These are phyloP conservation scores for Plagodis dolabraria DNA, from an alignment of 2,888 invertebrate species.

Conservation along the genomic window DNA sequence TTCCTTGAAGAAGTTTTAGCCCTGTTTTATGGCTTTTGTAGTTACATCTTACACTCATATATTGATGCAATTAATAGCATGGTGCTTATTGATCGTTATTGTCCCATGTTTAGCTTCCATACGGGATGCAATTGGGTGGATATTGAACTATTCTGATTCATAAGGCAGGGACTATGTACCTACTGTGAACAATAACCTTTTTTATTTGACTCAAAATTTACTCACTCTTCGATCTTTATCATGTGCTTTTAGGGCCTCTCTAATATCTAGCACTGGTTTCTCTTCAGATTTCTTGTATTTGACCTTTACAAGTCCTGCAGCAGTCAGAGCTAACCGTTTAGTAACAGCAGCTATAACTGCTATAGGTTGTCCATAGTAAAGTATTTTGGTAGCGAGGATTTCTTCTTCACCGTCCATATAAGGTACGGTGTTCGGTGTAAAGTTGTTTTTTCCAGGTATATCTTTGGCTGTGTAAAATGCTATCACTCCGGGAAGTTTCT, in stretches of 20 bases:
- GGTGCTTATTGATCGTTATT: no score
- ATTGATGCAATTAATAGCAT: no score
- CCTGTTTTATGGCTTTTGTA: no score
- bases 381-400: slow-evolving; percentile 81
- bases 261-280: slow-evolving; percentile 71
- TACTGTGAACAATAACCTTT: no score
- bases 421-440: slow-evolving; percentile 68
- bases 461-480: slow-evolving; percentile 87
- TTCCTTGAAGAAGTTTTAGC: no score
- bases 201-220: slow-evolving; percentile 1
- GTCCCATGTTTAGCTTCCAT: no score
- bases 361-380: slow-evolving; percentile 89
- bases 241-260: slow-evolving; percentile 78
- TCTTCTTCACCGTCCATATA: slow-evolving; percentile 73
- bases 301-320: slow-evolving; percentile 75
- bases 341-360: slow-evolving; percentile 89
- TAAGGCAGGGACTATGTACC: no score
- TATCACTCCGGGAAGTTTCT: slow-evolving; percentile 88
- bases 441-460: slow-evolving; percentile 88
- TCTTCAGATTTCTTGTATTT: slow-evolving; percentile 76
- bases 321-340: slow-evolving; percentile 69
- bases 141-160: no score
- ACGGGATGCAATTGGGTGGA: no score
- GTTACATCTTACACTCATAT: no score
- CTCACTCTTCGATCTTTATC: slow-evolving; percentile 71